These are phyloP conservation scores for Heliconius erato DNA, from an alignment of 2,888 invertebrate species.

Conservation along the genomic window DNA sequence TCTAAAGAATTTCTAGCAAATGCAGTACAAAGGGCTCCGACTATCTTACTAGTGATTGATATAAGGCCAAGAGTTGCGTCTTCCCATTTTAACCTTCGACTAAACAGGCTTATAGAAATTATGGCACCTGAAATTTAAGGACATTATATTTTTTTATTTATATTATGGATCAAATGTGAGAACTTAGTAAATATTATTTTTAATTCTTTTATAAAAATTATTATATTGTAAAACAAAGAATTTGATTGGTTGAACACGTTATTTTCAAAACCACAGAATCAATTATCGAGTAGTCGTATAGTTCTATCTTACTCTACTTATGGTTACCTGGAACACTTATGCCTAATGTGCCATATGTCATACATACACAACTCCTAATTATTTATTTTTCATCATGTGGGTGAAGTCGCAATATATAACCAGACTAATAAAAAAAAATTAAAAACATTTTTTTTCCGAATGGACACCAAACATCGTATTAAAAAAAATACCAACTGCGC, in stretches of 20 bases:
- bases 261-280: too few relatives aligned
- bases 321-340: too few relatives aligned
- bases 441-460: neutral
- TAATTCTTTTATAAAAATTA: too few relatives aligned
- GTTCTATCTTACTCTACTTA: too few relatives aligned
- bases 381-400: too few relatives aligned
- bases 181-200: too few relatives aligned
- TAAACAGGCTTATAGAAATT: slow-evolving; percentile 77
- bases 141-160: neutral
- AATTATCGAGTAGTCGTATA: too few relatives aligned
- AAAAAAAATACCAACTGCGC: neutral
- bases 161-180: too few relatives aligned
- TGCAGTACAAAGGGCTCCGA: slow-evolving; percentile 68
- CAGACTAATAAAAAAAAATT: neutral
- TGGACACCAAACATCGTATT: neutral
- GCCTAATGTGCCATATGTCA: too few relatives aligned
- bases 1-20: slow-evolving; percentile 67
- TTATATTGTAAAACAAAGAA: too few relatives aligned
- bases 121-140: slow-evolving; percentile 65
- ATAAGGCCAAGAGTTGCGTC: slow-evolving; percentile 75
- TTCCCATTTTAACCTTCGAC: slow-evolving; percentile 72
- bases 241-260: too few relatives aligned
- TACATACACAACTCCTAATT: too few relatives aligned
- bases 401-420: neutral
- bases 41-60: slow-evolving; percentile 71